These are phyloP conservation scores for Punctoribates punctum DNA, from an alignment of 2,888 invertebrate species.

Conservation along the genomic window DNA sequence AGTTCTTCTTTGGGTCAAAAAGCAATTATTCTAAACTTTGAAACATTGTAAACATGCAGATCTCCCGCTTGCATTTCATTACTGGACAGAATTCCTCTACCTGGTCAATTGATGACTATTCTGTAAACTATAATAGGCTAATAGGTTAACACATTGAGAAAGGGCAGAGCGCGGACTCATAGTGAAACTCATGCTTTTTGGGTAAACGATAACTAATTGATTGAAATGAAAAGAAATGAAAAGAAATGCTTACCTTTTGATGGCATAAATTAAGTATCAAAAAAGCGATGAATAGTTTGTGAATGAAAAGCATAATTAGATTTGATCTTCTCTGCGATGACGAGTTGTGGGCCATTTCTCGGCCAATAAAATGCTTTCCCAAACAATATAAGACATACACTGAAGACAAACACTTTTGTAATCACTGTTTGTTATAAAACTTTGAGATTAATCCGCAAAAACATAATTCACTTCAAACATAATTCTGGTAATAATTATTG, in stretches of 20 bases:
- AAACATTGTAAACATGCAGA: no score
- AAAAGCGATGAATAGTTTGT: conserved; percentile 11
- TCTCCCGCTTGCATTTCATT: no score
- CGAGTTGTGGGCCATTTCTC: not conserved
- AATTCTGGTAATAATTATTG: not conserved
- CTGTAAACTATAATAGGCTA: no score
- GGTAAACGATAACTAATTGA: not conserved
- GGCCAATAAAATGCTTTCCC: not conserved
- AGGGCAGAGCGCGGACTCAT: no score
- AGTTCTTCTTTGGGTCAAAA: no score
- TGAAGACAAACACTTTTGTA: not conserved
- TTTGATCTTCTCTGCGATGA: not conserved
- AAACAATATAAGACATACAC: conserved; percentile 2
- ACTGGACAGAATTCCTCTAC: no score
- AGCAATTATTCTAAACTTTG: no score
- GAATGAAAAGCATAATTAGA: not conserved
- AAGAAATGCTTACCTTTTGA: conserved; percentile 21
- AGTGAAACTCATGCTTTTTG: not conserved
- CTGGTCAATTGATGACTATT: no score
- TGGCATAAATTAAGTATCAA: conserved; percentile 9
- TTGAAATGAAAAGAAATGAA: not conserved
- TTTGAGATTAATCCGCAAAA: not conserved
- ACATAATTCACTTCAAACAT: not conserved
- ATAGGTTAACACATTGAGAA: no score
- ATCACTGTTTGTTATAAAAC: no score